These are phyloP conservation scores for Rhabdophis nuchalis DNA, from an alignment of 2,797 vertebrate genomes.

Conservation along the genomic window DNA sequence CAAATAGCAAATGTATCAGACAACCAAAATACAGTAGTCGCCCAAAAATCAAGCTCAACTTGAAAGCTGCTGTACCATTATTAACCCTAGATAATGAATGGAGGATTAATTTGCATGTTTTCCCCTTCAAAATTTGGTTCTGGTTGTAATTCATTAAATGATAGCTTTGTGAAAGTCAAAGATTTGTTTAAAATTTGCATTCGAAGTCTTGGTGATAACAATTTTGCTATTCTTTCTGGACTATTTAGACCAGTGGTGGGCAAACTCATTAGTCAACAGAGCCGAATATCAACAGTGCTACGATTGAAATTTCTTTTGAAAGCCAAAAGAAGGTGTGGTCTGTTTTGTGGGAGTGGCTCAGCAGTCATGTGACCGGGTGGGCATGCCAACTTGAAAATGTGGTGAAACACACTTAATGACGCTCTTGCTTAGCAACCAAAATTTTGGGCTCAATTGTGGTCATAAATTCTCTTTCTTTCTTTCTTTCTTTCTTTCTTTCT, in stretches of 20 bases:
- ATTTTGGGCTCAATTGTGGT: too few relatives aligned
- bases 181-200: background rate
- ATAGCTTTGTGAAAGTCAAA: background rate
- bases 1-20: background rate
- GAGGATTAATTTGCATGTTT: background rate
- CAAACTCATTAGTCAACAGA: too few relatives aligned
- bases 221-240: background rate
- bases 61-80: background rate
- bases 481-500: too few relatives aligned
- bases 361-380: too few relatives aligned
- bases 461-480: too few relatives aligned
- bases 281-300: too few relatives aligned
- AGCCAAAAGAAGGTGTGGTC: too few relatives aligned
- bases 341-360: too few relatives aligned
- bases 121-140: background rate
- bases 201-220: background rate
- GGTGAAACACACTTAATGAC: too few relatives aligned
- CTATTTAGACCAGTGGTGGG: background rate
- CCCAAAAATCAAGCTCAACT: background rate
- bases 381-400: too few relatives aligned
- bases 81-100: background rate
- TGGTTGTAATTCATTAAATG: background rate
- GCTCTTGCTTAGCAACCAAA: too few relatives aligned
- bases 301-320: too few relatives aligned
- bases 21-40: background rate